Evolutionary conservation across 2,797 vertebrate genomes (phyloP).

Genomic region (Paratrypauchen microcephalus): DNA sequence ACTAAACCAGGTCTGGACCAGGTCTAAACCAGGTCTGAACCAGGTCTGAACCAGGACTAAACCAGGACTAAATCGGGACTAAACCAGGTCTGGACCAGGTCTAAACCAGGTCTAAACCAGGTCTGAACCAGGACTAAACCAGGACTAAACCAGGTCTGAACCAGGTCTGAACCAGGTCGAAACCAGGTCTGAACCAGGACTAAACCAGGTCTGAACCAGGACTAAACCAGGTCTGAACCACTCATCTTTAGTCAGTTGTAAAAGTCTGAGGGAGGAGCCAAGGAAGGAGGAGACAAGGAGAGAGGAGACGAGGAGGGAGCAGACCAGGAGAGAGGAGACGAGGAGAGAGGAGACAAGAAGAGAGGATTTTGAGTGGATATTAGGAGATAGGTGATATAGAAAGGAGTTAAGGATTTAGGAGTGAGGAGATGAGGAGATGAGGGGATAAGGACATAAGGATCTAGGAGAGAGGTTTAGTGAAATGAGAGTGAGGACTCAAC

Average conservation of each 20-base stretch:
- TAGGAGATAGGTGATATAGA: constrained; percentile 3
- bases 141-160: not conserved
- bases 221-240: no score
- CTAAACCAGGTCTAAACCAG: not conserved
- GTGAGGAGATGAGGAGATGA: not conserved
- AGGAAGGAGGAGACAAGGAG: not conserved
- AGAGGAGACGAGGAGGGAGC: not conserved
- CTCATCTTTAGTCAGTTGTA: no score
- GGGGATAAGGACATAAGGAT: constrained; percentile 4
- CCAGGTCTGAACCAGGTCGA: not conserved
- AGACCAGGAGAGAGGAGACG: not conserved
- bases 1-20: not conserved
- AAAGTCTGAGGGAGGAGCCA: not conserved
- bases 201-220: no score
- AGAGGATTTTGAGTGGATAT: not conserved
- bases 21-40: not conserved
- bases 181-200: not conserved
- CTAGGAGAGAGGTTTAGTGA: constrained; percentile 3
- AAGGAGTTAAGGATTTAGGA: constrained; percentile 9
- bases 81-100: not conserved
- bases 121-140: not conserved
- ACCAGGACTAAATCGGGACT: not conserved
- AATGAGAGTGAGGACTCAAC: not conserved
- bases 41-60: not conserved
- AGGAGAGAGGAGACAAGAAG: not conserved